phyloP scores from a whole-genome alignment of 2,888 invertebrate genomes.

The Panopea generosa region DNA sequence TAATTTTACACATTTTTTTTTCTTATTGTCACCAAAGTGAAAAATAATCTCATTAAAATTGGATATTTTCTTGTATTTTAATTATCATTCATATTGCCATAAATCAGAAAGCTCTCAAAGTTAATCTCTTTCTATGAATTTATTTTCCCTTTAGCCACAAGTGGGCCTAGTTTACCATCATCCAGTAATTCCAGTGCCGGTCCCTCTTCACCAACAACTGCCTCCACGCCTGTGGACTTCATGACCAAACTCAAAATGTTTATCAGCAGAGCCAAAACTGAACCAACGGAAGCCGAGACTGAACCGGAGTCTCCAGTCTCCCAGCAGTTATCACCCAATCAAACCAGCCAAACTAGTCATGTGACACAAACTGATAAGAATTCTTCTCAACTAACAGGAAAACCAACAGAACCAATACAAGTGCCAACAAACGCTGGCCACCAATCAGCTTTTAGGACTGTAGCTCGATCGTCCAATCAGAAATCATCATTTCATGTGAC shows the following conservation, averaged over 20 bases:
- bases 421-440: conserved; percentile 21
- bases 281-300: conserved; percentile 17
- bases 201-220: conserved; percentile 90
- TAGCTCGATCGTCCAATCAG: conserved; percentile 39
- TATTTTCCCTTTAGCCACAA: conserved; percentile 8
- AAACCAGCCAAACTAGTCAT: conserved; percentile 19
- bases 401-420: not conserved
- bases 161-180: conserved; percentile 85
- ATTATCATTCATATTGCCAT: no score
- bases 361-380: conserved; percentile 4
- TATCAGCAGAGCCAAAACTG: conserved; percentile 55
- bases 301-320: not conserved
- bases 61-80: no score
- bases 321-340: conserved; percentile 29
- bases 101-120: no score
- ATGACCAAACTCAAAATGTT: conserved; percentile 66
- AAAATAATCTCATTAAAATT: no score
- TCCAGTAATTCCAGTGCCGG: conserved; percentile 91
- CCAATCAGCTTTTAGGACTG: conserved; percentile 51
- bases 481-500: conserved; percentile 46
- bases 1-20: no score
- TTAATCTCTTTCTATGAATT: no score
- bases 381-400: not conserved
- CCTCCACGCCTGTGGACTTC: conserved; percentile 71
- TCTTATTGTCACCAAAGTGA: no score